Evolutionary conservation across 2,888 invertebrate species (phyloP).

Genomic region (Hylaea fasciaria): DNA sequence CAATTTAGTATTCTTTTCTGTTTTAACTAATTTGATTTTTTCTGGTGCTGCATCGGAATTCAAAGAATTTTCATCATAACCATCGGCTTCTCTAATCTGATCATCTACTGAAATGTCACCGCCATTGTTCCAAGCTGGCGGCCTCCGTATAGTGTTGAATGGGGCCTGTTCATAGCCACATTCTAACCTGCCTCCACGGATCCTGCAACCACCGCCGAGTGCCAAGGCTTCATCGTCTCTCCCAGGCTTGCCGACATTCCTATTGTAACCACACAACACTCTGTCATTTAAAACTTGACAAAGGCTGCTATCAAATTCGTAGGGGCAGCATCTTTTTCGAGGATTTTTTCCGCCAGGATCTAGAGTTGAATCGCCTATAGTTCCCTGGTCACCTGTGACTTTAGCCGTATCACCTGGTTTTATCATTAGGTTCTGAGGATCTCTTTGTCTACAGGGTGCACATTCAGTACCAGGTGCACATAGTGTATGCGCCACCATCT

Average conservation of each 20-base stretch:
- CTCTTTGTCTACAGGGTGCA: slow-evolving; percentile 1
- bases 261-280: slow-evolving; percentile 68
- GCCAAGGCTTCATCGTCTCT: slow-evolving; percentile 41
- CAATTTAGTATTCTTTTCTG: not conserved
- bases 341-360: slow-evolving; percentile 7
- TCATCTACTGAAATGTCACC: slow-evolving; percentile 8
- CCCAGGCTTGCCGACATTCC: slow-evolving; percentile 55
- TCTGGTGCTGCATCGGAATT: not conserved
- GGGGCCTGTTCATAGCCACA: slow-evolving; percentile 68
- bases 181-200: slow-evolving; percentile 67
- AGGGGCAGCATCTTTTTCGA: slow-evolving; percentile 66
- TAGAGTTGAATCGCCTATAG: not conserved
- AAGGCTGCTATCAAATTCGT: slow-evolving; percentile 62
- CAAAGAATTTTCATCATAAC: not conserved
- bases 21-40: not conserved
- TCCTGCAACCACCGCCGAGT: slow-evolving; percentile 61
- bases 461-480: slow-evolving; percentile 9
- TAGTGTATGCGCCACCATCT: slow-evolving; percentile 49
- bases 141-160: slow-evolving; percentile 50
- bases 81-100: not conserved
- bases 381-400: no score
- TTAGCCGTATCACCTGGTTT: not conserved
- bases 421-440: slow-evolving; percentile 4
- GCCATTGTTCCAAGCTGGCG: slow-evolving; percentile 37
- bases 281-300: slow-evolving; percentile 67